A percentile compares a stretch with the other conserved stretches of the same genome.
Evolutionary conservation across 2,797 vertebrate species (phyloP).

Genomic region (Chelonia mydas): DNA sequence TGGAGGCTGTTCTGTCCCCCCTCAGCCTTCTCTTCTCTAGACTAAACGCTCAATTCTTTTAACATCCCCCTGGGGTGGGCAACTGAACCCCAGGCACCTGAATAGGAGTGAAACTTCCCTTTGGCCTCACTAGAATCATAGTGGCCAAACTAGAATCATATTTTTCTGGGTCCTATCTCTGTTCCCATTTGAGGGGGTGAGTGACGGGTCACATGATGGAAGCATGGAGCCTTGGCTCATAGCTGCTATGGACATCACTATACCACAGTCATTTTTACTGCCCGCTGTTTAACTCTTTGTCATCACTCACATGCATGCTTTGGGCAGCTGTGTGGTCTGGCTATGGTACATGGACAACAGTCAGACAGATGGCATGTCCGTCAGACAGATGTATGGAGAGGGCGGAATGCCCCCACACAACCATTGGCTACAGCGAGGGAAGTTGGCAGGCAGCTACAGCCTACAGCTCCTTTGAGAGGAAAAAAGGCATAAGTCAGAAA

Average conservation of each 20-base stretch:
- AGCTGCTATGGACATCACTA: background rate
- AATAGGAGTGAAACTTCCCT: background rate
- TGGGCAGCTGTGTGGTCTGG: background rate
- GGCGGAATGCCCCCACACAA: background rate
- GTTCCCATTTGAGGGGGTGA: background rate
- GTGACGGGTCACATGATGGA: background rate
- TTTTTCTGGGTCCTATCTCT: background rate
- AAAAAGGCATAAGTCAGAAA: background rate
- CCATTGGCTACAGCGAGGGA: background rate
- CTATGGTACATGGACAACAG: background rate
- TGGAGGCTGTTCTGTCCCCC: background rate
- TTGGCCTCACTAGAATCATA: background rate
- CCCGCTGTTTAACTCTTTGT: background rate
- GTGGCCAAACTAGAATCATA: background rate
- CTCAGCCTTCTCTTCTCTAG: background rate
- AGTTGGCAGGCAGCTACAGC: background rate
- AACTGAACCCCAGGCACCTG: background rate
- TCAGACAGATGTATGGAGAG: background rate
- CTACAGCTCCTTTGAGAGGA: background rate
- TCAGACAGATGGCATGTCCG: background rate
- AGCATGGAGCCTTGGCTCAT: too few species aligned
- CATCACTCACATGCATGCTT: background rate
- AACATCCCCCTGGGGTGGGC: background rate
- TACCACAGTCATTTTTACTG: background rate
- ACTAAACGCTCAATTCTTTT: background rate